Base-by-base conservation (phyloP, 1,140 invertebrate species). In the Drosophila rhopaloa region DNA sequence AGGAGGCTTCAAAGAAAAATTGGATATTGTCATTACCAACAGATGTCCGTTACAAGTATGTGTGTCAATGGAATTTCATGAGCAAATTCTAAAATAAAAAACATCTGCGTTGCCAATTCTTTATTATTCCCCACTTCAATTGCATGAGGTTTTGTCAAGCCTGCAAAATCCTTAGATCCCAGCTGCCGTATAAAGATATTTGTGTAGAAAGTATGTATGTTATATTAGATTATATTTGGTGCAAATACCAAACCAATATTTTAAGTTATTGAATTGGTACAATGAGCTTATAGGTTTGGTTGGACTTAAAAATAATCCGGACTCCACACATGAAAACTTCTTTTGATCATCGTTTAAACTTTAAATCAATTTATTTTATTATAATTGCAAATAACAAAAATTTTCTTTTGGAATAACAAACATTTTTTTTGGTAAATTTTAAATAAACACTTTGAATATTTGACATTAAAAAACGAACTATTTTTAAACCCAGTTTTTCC, bases 61-160 rank as follows among this genome's bases (percentile, higher is more conserved):
- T 63, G 19, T 50, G 37, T 7, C 29, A 43, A 19, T 11, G 35
- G 35, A 29, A 14, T 43, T 47, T 9, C 14, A 66, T 35, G 27
- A 41, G 43, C 9, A 24, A 58, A 47, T 67, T 24, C 37, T 66
- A 9, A 50, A 61, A 48, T 32, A 14, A 13, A 50, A 65, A 66
- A 24, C 63, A 67, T 67, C 63, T 67, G 60, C 46, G n/a, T 24
- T 51, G 63, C 24, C 50, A 50, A 51, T 27, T 66, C 61, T 24
- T 59, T 63, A 63, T 35, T 43, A 35, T 59, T 60, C 6, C 35
- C 19, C 7, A 10, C 7, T 19, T 66, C 35, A 24, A 32, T 10
- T 37, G 58, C 29, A 10, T 8, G n/a, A 27, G 24, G 19, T 27
- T 19, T 46, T 61, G 41, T 8, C 57, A 46, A 2, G 27, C 1